Base-by-base conservation (phyloP, 2,888 invertebrate species). In the Leucophenga montana region DNA sequence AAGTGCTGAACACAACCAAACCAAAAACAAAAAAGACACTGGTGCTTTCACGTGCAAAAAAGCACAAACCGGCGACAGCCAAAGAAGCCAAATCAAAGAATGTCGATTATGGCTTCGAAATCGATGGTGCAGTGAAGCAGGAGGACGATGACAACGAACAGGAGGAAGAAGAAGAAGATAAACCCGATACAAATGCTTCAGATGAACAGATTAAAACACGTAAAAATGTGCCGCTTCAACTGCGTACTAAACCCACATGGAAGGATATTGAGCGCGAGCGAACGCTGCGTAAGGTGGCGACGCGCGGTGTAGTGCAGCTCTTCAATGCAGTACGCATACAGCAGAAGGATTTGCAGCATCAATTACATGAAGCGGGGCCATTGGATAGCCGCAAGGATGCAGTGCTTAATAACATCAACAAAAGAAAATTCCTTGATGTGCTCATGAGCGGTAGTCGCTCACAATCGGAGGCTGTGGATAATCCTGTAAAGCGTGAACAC, bases 271-370 rank as follows among this genome's bases (percentile, higher is more conserved):
- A 95, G 68, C 91, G 93, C 76, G 97, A 97, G 88, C 92, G 92
- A 78, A 89, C 91, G 69, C 88, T 97, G 62, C 90, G 93, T 46
- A 95, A 94, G 91, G 94, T 97, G 80, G 97, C 96, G 11, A 97
- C 96, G 48, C 95, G 94, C 87, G 97, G 97, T 83, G 96, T 97
- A 0, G 96, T 97, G 0, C 97, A 97, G 85, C 89, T 97, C 73
- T 97, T 97, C 83, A 97, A 97, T 90, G 95, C 96, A 44, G 97
- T 97, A 0, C 92, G 92, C 80, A 91, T 93, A 78, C 97, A 97
- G 87, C 97, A 97, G 87, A 94, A 93, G 86, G 92, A 92, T 68
- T 89, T 97, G 64, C 92, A 92, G 57, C 91, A 91, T 69, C 93
- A 95, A 88, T 86, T 96, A 66, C 90, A 92, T 67, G 91, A 93